Percentiles rank a stretch among this genome's conserved stretches.
Evolutionary conservation across 2,113 vertebrate genomes (phyloP).

Genomic region (Catagonus wagneri): DNA sequence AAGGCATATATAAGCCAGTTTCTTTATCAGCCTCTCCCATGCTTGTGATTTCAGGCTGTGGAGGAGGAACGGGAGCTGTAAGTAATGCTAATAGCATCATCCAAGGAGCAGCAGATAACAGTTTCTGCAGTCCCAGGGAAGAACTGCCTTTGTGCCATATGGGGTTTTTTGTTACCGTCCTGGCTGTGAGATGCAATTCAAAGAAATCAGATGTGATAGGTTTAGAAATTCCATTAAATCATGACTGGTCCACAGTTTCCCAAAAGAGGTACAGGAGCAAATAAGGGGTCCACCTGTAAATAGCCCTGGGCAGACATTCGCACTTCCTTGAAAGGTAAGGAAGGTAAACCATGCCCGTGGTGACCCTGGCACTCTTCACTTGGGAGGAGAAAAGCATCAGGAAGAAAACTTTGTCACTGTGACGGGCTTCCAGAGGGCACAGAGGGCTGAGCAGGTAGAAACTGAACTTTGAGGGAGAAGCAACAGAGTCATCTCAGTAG

Average conservation of each 20-base stretch:
- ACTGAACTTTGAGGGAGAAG: not conserved
- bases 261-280: not conserved
- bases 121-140: constrained; percentile 49
- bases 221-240: not conserved
- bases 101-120: constrained; percentile 59
- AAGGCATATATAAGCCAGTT: constrained; percentile 29
- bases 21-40: constrained; percentile 67
- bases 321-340: not conserved
- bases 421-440: not conserved
- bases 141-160: constrained; percentile 53
- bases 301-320: not conserved
- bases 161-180: constrained; percentile 41
- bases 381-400: not conserved
- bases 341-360: not conserved
- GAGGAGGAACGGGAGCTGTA: constrained; percentile 42
- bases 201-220: constrained; percentile 5
- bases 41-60: constrained; percentile 60
- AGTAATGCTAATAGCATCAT: constrained; percentile 68
- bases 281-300: not conserved
- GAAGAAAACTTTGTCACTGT: not conserved
- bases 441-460: not conserved
- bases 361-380: not conserved
- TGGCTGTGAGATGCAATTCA: constrained; percentile 23
- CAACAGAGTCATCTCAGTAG: not conserved
- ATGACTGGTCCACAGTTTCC: not conserved